Conservation (phyloP, 2,888 invertebrate species). For the Cryptops parisi region DNA sequence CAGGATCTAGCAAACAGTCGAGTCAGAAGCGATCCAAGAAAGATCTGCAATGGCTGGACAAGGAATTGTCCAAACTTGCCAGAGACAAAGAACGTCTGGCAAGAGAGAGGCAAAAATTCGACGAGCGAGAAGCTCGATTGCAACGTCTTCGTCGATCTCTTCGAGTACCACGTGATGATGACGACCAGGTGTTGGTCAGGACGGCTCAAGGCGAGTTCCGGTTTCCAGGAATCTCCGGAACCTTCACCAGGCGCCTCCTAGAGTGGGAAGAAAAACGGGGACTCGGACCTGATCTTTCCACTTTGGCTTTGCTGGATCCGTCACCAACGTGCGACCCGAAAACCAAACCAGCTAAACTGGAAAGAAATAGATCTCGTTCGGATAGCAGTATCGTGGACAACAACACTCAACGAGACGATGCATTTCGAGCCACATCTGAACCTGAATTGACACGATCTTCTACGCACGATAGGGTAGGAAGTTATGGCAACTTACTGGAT, state of each 20-base stretch:
- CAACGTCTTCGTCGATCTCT: background rate
- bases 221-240: constrained; percentile 72
- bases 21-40: background rate
- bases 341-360: background rate
- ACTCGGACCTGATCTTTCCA: constrained; percentile 69
- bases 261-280: constrained; percentile 85
- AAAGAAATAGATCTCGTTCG: constrained; percentile 33
- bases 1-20: background rate
- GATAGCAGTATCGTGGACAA: constrained; percentile 47
- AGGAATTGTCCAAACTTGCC: background rate
- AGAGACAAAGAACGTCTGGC: background rate
- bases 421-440: constrained; percentile 34
- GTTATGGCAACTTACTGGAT: constrained; percentile 36
- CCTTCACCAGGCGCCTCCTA: constrained; percentile 75
- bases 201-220: constrained; percentile 69
- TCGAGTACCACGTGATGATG: constrained; percentile 20
- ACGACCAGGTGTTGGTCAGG: constrained; percentile 51
- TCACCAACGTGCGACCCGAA: background rate
- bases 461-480: constrained; percentile 32
- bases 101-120: background rate
- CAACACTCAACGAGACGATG: constrained; percentile 43
- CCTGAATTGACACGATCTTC: background rate
- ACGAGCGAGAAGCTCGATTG: background rate
- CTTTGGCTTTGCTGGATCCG: constrained; percentile 58
- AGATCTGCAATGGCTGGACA: background rate